These are phyloP conservation scores for Lutjanus argentimaculatus DNA, from an alignment of 2,797 vertebrate species.

Conservation along the genomic window DNA sequence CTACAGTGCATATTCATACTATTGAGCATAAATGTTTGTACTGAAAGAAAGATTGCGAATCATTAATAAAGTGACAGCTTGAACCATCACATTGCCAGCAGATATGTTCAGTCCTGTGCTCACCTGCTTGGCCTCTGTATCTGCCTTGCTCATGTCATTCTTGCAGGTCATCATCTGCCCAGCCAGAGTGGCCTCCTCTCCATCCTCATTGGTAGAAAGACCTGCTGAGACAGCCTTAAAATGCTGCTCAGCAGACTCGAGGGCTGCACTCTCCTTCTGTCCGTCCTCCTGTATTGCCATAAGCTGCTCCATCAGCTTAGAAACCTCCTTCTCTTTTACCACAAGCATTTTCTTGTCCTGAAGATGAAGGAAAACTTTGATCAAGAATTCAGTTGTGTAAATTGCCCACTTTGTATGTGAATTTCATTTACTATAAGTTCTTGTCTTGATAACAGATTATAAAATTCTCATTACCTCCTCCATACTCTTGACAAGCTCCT, in stretches of 20 bases:
- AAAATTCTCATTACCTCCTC: conserved; percentile 86
- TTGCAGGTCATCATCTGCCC: conserved; percentile 97
- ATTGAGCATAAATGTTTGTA: background rate
- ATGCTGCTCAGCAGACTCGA: conserved; percentile 91
- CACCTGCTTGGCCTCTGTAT: conserved; percentile 96
- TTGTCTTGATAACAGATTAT: background rate
- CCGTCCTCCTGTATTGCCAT: conserved; percentile 85
- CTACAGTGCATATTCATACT: background rate
- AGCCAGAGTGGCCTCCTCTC: conserved; percentile 91
- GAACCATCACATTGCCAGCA: background rate
- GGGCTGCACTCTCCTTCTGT: conserved; percentile 83
- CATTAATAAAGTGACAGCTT: background rate
- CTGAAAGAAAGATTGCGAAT: background rate
- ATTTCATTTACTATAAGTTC: background rate
- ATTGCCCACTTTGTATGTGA: background rate
- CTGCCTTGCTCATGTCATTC: conserved; percentile 94
- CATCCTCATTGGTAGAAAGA: conserved; percentile 91
- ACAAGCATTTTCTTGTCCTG: conserved; percentile 92
- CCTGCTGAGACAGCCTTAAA: conserved; percentile 95
- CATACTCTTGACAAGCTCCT: conserved; percentile 91
- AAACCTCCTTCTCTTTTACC: conserved; percentile 91
- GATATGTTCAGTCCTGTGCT: conserved; percentile 1
- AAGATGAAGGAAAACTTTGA: background rate
- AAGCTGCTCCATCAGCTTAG: conserved; percentile 85
- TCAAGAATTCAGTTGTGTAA: background rate